Percentiles rank a stretch among this genome's conserved stretches.
These are phyloP conservation scores for Sceliomorpha sp. DNA, from an alignment of 2,888 invertebrate species.

Conservation along the genomic window DNA sequence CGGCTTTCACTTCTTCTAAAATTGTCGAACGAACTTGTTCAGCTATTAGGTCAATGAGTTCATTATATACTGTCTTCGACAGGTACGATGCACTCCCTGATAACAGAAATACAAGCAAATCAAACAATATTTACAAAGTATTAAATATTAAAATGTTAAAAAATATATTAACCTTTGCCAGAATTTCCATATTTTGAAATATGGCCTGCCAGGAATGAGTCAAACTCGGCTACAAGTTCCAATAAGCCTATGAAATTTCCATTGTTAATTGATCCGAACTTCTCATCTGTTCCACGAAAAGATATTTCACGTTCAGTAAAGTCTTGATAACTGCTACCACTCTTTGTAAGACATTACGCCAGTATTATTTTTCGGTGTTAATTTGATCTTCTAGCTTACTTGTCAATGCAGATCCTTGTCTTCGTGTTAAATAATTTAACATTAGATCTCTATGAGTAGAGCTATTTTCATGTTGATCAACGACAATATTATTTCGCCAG, in stretches of 20 bases:
- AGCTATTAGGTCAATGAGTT: conserved; percentile 15
- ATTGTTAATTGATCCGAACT: conserved; percentile 17
- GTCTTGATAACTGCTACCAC: conserved; percentile 3
- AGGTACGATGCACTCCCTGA: conserved; percentile 52
- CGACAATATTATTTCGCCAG: conserved; percentile 11
- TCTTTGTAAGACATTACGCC: conserved; percentile 5
- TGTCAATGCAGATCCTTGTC: not conserved
- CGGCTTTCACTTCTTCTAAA: conserved; percentile 44
- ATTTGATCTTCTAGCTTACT: conserved; percentile 9
- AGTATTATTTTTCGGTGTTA: conserved; percentile 8
- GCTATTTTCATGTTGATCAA: conserved; percentile 5
- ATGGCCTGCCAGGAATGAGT: conserved; percentile 59
- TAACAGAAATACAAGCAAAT: no score
- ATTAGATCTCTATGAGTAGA: no score
- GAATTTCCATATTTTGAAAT: conserved; percentile 57
- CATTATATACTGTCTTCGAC: conserved; percentile 42
- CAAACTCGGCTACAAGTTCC: conserved; percentile 59
- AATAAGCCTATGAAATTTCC: conserved; percentile 32
- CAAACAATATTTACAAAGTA: no score
- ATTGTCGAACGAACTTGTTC: conserved; percentile 48
- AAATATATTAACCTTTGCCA: conserved; percentile 30
- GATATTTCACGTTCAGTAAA: conserved; percentile 17
- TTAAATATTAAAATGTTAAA: conserved; percentile 8
- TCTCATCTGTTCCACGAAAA: conserved; percentile 1
- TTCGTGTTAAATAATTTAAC: conserved; percentile 10